phyloP scores from a whole-genome alignment of 2,113 vertebrate genomes.

The Physeter macrocephalus region DNA sequence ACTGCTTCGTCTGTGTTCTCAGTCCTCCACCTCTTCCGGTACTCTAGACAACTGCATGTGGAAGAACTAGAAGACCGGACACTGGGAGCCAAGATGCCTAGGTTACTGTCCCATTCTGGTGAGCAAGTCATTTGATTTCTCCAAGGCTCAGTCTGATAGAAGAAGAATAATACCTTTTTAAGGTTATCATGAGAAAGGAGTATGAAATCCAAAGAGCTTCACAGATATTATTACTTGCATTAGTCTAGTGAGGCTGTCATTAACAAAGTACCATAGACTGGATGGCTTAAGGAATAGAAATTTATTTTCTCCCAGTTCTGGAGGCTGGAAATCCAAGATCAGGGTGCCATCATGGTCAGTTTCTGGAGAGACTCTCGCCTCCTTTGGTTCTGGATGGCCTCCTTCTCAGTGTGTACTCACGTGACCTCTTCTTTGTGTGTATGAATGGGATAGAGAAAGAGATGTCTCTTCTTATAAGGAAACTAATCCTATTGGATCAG shows the following conservation, averaged over 20 bases:
- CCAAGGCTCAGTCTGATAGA: neutral
- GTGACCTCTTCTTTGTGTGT: accelerated
- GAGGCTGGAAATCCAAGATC: neutral
- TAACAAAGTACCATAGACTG: neutral
- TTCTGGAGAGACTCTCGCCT: neutral
- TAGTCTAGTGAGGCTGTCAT: neutral
- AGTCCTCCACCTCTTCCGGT: neutral
- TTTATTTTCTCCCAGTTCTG: neutral
- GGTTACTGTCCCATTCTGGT: neutral
- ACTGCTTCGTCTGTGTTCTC: neutral
- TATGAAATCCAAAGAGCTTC: neutral
- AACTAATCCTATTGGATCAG: neutral
- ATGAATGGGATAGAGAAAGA: neutral
- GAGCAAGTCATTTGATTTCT: neutral
- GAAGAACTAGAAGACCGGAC: neutral
- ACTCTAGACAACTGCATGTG: accelerated
- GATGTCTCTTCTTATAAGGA: neutral
- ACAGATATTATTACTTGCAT: neutral
- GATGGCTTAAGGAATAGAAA: neutral
- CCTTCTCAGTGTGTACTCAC: neutral
- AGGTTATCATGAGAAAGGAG: neutral
- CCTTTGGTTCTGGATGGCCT: neutral
- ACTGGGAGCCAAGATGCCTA: neutral
- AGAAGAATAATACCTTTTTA: neutral
- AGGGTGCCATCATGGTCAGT: neutral